phyloP scores from a whole-genome alignment of 2,888 invertebrate genomes.

The Odontomyia ornata region DNA sequence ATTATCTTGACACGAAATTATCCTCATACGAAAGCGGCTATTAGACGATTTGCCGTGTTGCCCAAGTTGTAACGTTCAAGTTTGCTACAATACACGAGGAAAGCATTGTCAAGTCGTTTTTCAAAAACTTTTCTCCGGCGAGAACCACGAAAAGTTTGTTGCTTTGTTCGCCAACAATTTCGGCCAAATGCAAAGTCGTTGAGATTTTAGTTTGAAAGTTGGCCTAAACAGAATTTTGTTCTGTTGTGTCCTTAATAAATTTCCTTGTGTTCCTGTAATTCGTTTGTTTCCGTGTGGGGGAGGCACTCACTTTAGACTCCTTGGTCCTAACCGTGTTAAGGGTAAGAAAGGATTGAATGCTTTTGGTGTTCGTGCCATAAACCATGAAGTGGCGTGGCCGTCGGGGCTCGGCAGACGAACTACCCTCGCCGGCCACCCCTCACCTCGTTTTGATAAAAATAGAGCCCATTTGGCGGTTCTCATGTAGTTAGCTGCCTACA shows the following conservation, averaged over 20 bases:
- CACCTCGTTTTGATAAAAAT: background rate
- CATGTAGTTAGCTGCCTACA: slow-evolving; percentile 47
- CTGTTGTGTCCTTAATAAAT: slow-evolving; percentile 34
- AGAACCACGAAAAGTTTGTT: slow-evolving; percentile 41
- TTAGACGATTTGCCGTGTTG: slow-evolving; percentile 20
- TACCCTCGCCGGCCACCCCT: background rate
- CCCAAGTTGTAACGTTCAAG: slow-evolving; percentile 10
- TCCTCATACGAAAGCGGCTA: slow-evolving; percentile 12
- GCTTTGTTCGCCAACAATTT: slow-evolving; percentile 19
- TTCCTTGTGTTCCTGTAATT: slow-evolving; percentile 24
- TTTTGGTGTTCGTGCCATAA: slow-evolving; percentile 36
- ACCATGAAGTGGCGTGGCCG: slow-evolving; percentile 12
- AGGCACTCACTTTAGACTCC: background rate
- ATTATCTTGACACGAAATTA: slow-evolving; percentile 32
- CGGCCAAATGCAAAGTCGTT: slow-evolving; percentile 29
- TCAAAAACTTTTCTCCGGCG: slow-evolving; percentile 30
- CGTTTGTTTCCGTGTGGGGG: slow-evolving; percentile 21
- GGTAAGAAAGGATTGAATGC: slow-evolving; percentile 44
- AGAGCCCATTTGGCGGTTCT: slow-evolving; percentile 29
- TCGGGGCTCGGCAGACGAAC: background rate
- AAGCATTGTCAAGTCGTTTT: slow-evolving; percentile 41
- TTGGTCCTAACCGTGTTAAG: slow-evolving; percentile 1
- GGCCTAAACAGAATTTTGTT: slow-evolving; percentile 14
- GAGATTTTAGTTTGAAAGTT: slow-evolving; percentile 29
- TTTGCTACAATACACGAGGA: slow-evolving; percentile 17